These are phyloP conservation scores for Ochotona princeps DNA, from an alignment of 2,113 vertebrate species.

Conservation along the genomic window DNA sequence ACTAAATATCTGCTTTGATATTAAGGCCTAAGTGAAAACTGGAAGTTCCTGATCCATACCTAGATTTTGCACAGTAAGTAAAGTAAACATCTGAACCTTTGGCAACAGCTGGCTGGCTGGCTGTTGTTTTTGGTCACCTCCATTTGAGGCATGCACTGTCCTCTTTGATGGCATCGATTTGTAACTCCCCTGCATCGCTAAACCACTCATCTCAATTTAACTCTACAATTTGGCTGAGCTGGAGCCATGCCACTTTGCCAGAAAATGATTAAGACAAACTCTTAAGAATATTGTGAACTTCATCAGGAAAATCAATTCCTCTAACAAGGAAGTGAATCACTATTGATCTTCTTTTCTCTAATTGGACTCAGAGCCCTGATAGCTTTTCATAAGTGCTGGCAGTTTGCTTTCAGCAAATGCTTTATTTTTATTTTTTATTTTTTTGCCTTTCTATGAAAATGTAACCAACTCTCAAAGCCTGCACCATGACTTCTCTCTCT, in stretches of 20 bases:
- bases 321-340: constrained; percentile 72
- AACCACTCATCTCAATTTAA: constrained; percentile 61
- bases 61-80: not conserved
- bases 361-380: constrained; percentile 56
- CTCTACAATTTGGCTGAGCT: constrained; percentile 34
- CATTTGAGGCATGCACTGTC: not conserved
- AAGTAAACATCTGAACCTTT: not conserved
- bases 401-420: constrained; percentile 60
- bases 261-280: constrained; percentile 78
- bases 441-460: not conserved
- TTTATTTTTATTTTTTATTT: no score
- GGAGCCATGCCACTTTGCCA: constrained; percentile 56
- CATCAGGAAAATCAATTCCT: constrained; percentile 77
- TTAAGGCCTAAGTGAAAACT: not conserved
- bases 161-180: not conserved
- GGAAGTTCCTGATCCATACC: not conserved
- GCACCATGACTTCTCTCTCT: not conserved
- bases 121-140: not conserved
- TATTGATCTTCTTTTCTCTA: constrained; percentile 26
- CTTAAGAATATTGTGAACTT: constrained; percentile 67
- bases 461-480: not conserved
- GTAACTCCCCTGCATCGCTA: not conserved
- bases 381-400: constrained; percentile 59
- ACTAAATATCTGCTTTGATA: not conserved
- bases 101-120: not conserved